Evolutionary conservation across 2,113 vertebrate genomes (phyloP).

Genomic region (Atlantisia rogersi): DNA sequence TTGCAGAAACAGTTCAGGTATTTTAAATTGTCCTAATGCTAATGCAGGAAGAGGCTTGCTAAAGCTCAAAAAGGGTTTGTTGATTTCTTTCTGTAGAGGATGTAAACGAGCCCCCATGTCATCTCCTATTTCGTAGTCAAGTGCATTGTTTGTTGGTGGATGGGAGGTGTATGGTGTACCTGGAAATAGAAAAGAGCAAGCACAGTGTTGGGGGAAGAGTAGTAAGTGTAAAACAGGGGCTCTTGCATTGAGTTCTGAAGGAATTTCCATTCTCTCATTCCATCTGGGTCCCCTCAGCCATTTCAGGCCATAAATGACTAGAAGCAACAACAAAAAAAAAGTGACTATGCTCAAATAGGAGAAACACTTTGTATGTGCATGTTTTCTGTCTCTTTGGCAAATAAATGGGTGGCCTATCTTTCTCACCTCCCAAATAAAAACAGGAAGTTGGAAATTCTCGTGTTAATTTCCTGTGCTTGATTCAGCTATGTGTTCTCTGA

Average conservation of each 20-base stretch:
- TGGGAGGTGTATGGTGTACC: not conserved
- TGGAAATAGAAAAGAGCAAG: not conserved
- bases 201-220: not conserved
- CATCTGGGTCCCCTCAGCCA: not conserved
- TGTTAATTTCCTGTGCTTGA: not conserved
- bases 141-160: not conserved
- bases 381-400: not conserved
- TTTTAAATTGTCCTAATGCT: not conserved
- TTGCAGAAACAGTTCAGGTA: not conserved
- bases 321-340: not conserved
- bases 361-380: not conserved
- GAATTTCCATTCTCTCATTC: not conserved
- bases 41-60: not conserved
- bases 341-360: not conserved
- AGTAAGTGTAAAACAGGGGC: not conserved
- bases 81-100: not conserved
- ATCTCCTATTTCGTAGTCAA: not conserved
- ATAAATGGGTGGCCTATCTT: not conserved
- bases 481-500: conserved; percentile 12
- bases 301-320: not conserved
- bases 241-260: not conserved
- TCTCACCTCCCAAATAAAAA: not conserved
- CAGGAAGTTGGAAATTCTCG: not conserved
- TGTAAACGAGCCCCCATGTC: accelerated
- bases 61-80: not conserved